Evolutionary conservation across 2,888 invertebrate genomes (phyloP), one percentile per base, ranked within the genome.

Genomic region (Aromia moschata): DNA sequence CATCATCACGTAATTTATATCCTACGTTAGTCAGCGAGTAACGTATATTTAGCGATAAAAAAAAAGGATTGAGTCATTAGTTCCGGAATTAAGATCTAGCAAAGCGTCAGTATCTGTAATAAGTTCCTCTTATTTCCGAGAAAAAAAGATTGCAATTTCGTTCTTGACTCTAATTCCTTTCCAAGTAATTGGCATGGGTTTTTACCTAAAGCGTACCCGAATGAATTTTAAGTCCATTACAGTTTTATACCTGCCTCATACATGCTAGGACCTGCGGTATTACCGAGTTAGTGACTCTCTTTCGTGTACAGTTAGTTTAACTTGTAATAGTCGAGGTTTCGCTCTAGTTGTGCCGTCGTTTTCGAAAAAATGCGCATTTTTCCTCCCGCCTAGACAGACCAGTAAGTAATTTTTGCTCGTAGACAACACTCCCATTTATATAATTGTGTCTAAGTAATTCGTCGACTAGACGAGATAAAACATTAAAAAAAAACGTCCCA

Each of bases 51-150:
- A 11, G 12, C 14, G 20, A 18, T 33, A 14, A 49, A 49, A 30
- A 2, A 36, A 18, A 47, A 33, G 33, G 11, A 49, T 49, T 49
- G 49, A 49, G 38, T 49, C 49, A 49, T 15, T 36, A 38, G 20
- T 49, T 49, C 49, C 38, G 16, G 9, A 38, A 38, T 38, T 37
- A 14, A 38, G 15, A 18, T 14, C 9, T n/a, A n/a, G 38, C 20
- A 38, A 18, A 46, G 17, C 18, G 14, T 18, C 37, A 16, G 14
- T 49, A 49, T 25, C 38, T 36, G 14, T 17, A 47, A 17, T 37
- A 33, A 47, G 17, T 47, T 20, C 38, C 20, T 49, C 49, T 14
- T 5, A 49, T 17, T 47, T 37, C 49, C 25, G 38, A 49, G 49
- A 49, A 49, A 20, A 20, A 25, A 12, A n/a, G n/a, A 10, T 38